Percentiles rank a stretch among this genome's conserved stretches.
Evolutionary conservation across 1,140 invertebrate genomes (phyloP).

Genomic region (Drosophila prosaltans): DNA sequence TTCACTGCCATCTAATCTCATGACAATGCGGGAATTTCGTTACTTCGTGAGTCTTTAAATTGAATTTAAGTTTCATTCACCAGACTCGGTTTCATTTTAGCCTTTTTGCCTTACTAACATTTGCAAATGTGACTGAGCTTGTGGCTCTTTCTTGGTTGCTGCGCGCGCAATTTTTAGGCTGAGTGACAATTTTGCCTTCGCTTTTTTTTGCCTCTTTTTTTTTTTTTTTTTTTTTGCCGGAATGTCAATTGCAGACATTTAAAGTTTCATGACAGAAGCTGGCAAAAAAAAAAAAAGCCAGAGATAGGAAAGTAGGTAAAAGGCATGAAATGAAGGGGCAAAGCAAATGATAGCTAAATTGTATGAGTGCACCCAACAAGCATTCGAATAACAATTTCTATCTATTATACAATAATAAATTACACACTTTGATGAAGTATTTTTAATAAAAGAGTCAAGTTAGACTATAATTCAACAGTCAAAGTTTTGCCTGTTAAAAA

Average conservation of each 20-base stretch:
- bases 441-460: too few species aligned
- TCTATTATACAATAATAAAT: background rate
- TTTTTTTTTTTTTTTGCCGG: conserved; percentile 47
- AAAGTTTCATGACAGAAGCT: conserved; percentile 57
- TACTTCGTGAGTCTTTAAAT: background rate
- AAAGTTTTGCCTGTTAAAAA: too few species aligned
- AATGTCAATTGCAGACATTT: conserved; percentile 82
- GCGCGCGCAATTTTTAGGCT: conserved; percentile 76
- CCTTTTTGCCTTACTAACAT: conserved; percentile 65
- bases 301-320: background rate
- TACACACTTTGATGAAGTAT: background rate
- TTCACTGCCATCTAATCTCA: too few species aligned
- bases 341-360: conserved; percentile 68
- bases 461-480: too few species aligned
- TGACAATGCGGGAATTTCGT: too few species aligned
- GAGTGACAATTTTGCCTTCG: conserved; percentile 62
- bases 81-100: conserved; percentile 4
- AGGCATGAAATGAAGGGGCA: background rate
- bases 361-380: conserved; percentile 26
- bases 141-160: conserved; percentile 61
- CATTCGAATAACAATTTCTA: background rate
- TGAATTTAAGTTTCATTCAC: background rate
- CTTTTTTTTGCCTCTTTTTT: conserved; percentile 13
- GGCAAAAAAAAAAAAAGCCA: conserved; percentile 18
- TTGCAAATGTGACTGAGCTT: conserved; percentile 51